Evolutionary conservation across 2,113 vertebrate species (phyloP).

Genomic region (Uria lomvia): DNA sequence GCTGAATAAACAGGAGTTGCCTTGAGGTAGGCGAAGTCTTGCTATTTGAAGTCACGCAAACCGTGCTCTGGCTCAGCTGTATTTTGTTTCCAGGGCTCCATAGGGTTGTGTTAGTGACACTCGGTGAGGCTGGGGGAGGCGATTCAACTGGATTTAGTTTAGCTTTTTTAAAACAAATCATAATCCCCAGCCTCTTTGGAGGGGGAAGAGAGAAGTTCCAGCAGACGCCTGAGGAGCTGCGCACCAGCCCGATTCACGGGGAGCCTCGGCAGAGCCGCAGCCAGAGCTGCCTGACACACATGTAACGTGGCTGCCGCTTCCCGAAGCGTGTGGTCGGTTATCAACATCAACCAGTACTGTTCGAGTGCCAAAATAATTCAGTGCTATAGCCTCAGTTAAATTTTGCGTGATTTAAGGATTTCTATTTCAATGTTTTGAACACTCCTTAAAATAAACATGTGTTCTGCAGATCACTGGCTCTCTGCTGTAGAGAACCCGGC

Average conservation of each 20-base stretch:
- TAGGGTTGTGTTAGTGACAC: slow-evolving; percentile 36
- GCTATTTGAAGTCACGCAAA: slow-evolving; percentile 69
- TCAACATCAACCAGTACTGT: neutral
- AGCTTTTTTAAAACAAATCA: neutral
- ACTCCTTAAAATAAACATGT: neutral
- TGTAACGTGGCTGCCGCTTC: neutral
- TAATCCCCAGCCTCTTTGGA: neutral
- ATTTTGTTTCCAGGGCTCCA: slow-evolving; percentile 41
- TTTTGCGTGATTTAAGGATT: neutral
- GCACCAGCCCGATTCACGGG: neutral
- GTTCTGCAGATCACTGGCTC: neutral
- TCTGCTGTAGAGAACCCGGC: neutral
- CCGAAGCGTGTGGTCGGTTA: neutral
- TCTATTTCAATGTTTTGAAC: neutral
- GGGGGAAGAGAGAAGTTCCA: neutral
- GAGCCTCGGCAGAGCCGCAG: neutral
- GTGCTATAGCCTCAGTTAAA: neutral
- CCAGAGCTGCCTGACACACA: neutral
- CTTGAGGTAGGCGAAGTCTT: slow-evolving; percentile 65
- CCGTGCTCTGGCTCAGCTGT: slow-evolving; percentile 45
- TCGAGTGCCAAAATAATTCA: neutral
- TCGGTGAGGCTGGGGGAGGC: slow-evolving; percentile 7
- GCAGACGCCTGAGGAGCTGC: neutral
- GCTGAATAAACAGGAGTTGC: slow-evolving; percentile 66
- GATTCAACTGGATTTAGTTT: neutral